A percentile compares a stretch with the other conserved stretches of the same genome.
phyloP scores from a whole-genome alignment of 2,797 vertebrate species.

The Columba guinea region DNA sequence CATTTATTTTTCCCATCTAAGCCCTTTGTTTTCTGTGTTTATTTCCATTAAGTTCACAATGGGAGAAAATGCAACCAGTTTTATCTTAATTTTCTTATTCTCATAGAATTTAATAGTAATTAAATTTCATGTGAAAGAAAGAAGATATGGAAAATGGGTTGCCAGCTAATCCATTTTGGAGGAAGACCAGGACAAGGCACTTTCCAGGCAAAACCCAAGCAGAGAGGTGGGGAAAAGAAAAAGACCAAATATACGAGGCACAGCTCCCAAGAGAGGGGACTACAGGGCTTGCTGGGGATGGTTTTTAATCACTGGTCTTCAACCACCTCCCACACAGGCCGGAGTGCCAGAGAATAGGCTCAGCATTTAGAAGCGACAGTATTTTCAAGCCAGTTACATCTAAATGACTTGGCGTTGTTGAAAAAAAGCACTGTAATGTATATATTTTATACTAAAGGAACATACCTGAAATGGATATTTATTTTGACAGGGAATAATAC shows the following conservation, averaged over 20 bases:
- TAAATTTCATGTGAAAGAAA: neutral
- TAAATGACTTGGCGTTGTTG: neutral
- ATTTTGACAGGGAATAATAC: conserved; percentile 90
- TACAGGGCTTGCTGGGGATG: neutral
- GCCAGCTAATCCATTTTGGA: neutral
- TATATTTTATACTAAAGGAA: neutral
- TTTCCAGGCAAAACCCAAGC: neutral
- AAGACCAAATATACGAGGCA: neutral
- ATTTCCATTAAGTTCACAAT: neutral
- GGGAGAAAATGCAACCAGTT: neutral
- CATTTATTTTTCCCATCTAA: neutral
- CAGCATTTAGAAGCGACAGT: neutral
- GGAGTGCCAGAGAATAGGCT: neutral
- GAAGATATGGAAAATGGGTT: neutral
- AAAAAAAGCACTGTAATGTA: neutral
- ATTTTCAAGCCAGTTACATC: neutral
- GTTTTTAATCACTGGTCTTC: neutral
- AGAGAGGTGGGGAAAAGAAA: neutral
- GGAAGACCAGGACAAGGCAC: neutral
- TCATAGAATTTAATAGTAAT: neutral
- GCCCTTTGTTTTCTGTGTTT: neutral
- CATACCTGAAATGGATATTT: conserved; percentile 96
- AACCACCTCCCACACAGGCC: neutral
- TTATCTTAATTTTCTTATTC: neutral
- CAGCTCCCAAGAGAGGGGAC: neutral